Percentiles rank a stretch among this genome's conserved stretches.
These are phyloP conservation scores for Enteromius viviparus DNA, from an alignment of 2,797 vertebrate genomes.

Conservation along the genomic window DNA sequence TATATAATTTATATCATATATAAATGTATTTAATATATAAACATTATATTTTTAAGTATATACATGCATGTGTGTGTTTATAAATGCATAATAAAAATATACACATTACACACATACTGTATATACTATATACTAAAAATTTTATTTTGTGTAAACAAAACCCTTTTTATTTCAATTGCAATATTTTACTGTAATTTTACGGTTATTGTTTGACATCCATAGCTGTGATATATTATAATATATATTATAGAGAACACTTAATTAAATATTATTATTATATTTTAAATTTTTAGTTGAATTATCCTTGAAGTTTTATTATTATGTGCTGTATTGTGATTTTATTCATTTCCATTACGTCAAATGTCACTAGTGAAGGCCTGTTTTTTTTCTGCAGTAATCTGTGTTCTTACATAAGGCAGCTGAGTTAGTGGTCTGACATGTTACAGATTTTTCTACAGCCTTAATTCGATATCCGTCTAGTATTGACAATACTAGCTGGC, in stretches of 20 bases:
- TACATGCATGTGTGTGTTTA: too few relatives aligned
- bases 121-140: too few relatives aligned
- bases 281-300: neutral
- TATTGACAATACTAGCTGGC: slow-evolving; percentile 64
- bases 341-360: neutral
- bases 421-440: slow-evolving; percentile 48
- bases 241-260: neutral
- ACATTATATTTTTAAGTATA: too few relatives aligned
- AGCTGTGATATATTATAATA: too few relatives aligned
- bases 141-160: too few relatives aligned
- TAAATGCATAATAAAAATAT: too few relatives aligned
- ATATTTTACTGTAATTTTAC: neutral
- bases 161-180: too few relatives aligned
- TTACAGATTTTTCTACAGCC: slow-evolving; percentile 43
- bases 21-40: too few relatives aligned
- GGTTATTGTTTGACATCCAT: too few relatives aligned
- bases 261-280: neutral
- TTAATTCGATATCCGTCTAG: slow-evolving; percentile 59
- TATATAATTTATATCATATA: too few relatives aligned
- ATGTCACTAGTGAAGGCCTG: neutral
- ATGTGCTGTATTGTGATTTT: neutral
- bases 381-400: neutral
- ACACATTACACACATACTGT: too few relatives aligned
- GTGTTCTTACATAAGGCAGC: slow-evolving; percentile 51
- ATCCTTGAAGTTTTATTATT: neutral